phyloP scores from a whole-genome alignment of 2,113 vertebrate species.

The Puma concolor region DNA sequence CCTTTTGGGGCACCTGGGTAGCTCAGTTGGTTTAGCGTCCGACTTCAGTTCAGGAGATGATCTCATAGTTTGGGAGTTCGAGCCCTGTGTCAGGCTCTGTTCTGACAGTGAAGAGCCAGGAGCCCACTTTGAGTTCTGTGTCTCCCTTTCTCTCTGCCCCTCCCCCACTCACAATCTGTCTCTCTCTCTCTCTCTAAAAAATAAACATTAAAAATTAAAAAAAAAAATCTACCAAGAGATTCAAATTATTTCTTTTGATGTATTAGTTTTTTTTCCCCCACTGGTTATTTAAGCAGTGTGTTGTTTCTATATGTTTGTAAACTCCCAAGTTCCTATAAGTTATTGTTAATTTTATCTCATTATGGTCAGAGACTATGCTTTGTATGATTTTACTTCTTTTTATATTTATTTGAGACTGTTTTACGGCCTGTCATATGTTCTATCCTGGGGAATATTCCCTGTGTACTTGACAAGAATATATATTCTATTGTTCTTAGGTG shows the following conservation, averaged over 20 bases:
- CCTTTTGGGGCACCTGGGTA: too few species aligned
- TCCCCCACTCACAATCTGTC: too few species aligned
- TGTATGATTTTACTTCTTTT: neutral
- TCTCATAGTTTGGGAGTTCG: too few species aligned
- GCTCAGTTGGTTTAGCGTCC: too few species aligned
- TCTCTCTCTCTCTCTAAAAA: too few species aligned
- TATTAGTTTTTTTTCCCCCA: neutral
- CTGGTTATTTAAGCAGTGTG: neutral
- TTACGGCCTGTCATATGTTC: neutral
- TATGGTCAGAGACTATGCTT: neutral
- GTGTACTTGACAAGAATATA: neutral
- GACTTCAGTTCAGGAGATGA: too few species aligned
- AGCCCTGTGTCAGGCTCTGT: too few species aligned
- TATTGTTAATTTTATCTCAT: neutral
- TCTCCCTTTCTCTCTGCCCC: too few species aligned
- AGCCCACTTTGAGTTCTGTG: too few species aligned
- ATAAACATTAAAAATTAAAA: too few species aligned
- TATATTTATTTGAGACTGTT: neutral
- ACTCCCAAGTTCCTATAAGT: neutral
- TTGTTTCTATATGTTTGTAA: neutral
- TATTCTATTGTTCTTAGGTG: neutral
- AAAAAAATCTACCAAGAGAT: too few species aligned
- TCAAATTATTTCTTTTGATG: neutral
- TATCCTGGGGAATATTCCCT: neutral
- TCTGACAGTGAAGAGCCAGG: too few species aligned